These are phyloP conservation scores for Osmerus mordax DNA, from an alignment of 2,113 vertebrate species.

Conservation along the genomic window DNA sequence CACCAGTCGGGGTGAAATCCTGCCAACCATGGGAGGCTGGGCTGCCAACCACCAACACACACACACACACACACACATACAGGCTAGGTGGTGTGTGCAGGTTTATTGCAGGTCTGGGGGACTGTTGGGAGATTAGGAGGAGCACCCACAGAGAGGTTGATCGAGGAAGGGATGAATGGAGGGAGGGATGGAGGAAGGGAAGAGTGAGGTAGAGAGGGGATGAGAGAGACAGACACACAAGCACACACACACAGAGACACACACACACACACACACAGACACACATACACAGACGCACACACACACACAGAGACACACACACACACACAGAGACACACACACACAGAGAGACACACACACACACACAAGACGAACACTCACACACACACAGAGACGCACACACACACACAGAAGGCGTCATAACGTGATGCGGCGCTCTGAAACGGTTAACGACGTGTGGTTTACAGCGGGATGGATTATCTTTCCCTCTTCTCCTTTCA, in stretches of 20 bases:
- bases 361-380: constrained; percentile 36
- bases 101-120: constrained; percentile 56
- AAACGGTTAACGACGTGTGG: constrained; percentile 61
- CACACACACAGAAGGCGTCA: constrained; percentile 22
- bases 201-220: not conserved
- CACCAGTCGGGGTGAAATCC: constrained; percentile 67
- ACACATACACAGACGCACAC: too few species aligned
- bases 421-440: constrained; percentile 35
- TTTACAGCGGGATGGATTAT: constrained; percentile 66
- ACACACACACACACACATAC: constrained; percentile 22
- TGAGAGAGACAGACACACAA: constrained; percentile 8
- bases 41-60: constrained; percentile 49
- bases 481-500: constrained; percentile 15
- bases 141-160: constrained; percentile 51
- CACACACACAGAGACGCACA: too few species aligned
- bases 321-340: constrained; percentile 19
- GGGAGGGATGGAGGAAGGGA: not conserved
- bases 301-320: constrained; percentile 7
- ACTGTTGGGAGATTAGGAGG: constrained; percentile 45
- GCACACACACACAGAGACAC: constrained; percentile 5
- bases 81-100: constrained; percentile 33
- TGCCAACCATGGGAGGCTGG: constrained; percentile 60
- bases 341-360: constrained; percentile 5
- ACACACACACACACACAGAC: constrained; percentile 31
- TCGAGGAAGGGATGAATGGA: constrained; percentile 22